Conservation (phyloP, 2,113 vertebrate genomes). For the Pteronura brasiliensis region DNA sequence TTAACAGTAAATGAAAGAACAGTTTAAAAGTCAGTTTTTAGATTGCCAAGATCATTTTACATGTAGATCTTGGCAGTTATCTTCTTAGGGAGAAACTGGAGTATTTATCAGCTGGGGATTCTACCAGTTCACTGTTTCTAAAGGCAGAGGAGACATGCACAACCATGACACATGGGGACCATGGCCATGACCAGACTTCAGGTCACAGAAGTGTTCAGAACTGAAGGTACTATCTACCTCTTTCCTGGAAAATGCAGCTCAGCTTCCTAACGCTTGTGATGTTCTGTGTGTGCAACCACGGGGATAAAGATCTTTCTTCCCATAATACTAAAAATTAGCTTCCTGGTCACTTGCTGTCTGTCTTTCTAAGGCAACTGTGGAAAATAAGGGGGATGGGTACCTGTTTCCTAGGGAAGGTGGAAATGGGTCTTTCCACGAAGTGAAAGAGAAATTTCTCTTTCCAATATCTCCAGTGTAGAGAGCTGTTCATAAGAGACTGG, state of each 20-base stretch:
- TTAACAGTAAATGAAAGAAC: background rate
- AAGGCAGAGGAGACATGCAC: background rate
- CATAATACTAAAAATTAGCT: background rate
- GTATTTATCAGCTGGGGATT: background rate
- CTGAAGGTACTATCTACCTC: accelerated
- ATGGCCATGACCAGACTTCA: background rate
- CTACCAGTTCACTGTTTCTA: background rate
- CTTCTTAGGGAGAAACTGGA: background rate
- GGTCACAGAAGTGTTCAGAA: background rate
- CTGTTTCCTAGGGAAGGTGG: background rate
- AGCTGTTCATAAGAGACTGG: background rate
- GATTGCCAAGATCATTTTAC: background rate
- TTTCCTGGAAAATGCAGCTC: background rate
- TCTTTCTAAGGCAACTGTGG: background rate
- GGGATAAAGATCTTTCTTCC: background rate
- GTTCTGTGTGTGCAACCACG: background rate
- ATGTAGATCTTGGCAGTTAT: background rate
- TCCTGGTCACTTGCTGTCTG: background rate
- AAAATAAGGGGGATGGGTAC: background rate
- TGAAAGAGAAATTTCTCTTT: background rate
- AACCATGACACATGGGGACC: background rate
- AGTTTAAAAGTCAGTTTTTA: background rate
- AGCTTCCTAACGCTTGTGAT: background rate
- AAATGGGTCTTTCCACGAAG: background rate
- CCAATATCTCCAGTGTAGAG: background rate